Evolutionary conservation across 2,113 vertebrate genomes (phyloP).

Genomic region (Gobiocypris rarus): DNA sequence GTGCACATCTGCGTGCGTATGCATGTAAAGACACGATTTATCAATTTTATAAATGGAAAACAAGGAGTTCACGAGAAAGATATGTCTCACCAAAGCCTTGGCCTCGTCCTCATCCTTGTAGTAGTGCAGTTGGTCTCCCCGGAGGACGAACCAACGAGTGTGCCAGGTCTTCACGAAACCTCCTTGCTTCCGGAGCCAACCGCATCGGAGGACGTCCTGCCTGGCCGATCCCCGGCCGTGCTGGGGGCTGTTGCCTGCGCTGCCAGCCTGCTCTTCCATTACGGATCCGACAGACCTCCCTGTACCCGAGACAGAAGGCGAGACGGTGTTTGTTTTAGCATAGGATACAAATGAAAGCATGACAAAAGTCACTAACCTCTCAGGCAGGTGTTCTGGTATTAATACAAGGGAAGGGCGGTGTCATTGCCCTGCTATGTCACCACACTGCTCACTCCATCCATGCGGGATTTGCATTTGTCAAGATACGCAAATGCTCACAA

Average conservation of each 20-base stretch:
- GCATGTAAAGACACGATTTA: not conserved
- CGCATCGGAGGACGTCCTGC: slow-evolving; percentile 81
- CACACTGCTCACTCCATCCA: not conserved
- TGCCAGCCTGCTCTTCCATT: slow-evolving; percentile 87
- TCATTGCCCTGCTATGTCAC: not conserved
- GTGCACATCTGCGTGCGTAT: not conserved
- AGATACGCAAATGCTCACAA: slow-evolving; percentile 1
- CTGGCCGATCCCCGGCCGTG: slow-evolving; percentile 62
- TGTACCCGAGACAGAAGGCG: slow-evolving; percentile 54
- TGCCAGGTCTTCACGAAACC: slow-evolving; percentile 99
- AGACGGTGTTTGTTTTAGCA: slow-evolving; percentile 13
- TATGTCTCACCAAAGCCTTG: slow-evolving; percentile 87
- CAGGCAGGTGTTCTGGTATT: not conserved
- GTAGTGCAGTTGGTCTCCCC: slow-evolving; percentile 91
- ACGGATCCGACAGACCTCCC: slow-evolving; percentile 58
- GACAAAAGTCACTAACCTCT: not conserved
- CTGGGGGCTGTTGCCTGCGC: slow-evolving; percentile 71
- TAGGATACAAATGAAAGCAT: not conserved
- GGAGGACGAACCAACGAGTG: slow-evolving; percentile 95
- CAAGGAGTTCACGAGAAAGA: too few relatives aligned
- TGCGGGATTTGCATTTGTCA: slow-evolving; percentile 1
- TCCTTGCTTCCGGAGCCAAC: slow-evolving; percentile 98
- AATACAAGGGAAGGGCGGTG: not conserved
- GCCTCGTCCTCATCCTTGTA: slow-evolving; percentile 98
- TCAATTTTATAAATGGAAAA: not conserved